These are phyloP conservation scores for Argyrosomus japonicus DNA, from an alignment of 2,113 vertebrate genomes.

Conservation along the genomic window DNA sequence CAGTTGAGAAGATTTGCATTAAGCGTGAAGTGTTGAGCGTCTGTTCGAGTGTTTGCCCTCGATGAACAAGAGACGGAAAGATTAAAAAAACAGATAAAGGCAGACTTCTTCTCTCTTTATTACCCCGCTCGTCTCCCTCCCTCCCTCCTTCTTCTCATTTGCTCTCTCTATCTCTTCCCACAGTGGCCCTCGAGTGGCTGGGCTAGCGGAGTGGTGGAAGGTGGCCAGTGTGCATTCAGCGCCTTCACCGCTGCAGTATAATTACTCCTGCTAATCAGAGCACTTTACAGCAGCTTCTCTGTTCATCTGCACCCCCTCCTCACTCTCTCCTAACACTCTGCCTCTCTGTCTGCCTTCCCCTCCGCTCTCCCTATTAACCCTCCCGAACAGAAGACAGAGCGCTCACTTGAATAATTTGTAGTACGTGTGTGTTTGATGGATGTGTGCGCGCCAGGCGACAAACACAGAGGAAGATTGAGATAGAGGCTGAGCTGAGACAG, in stretches of 20 bases:
- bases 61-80: slow-evolving; percentile 5
- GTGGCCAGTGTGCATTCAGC: slow-evolving; percentile 73
- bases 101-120: slow-evolving; percentile 38
- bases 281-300: slow-evolving; percentile 85
- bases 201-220: slow-evolving; percentile 60
- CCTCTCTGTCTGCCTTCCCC: slow-evolving; percentile 70
- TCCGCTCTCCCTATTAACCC: slow-evolving; percentile 70
- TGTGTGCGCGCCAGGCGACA: slow-evolving; percentile 54
- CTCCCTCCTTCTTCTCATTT: not conserved
- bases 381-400: slow-evolving; percentile 68
- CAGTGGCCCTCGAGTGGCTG: slow-evolving; percentile 52
- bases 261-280: slow-evolving; percentile 86
- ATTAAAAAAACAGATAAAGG: slow-evolving; percentile 50
- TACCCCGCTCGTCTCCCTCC: slow-evolving; percentile 9
- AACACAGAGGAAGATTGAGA: slow-evolving; percentile 68
- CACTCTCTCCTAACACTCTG: slow-evolving; percentile 67
- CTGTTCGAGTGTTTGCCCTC: slow-evolving; percentile 30
- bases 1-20: not conserved
- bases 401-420: slow-evolving; percentile 67
- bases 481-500: slow-evolving; percentile 64
- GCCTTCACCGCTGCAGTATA: slow-evolving; percentile 80
- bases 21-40: slow-evolving; percentile 1
- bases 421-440: slow-evolving; percentile 63
- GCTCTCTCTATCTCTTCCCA: slow-evolving; percentile 49
- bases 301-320: slow-evolving; percentile 78